Conservation (phyloP, 1,140 invertebrate genomes). For the Bemisia tabaci region DNA sequence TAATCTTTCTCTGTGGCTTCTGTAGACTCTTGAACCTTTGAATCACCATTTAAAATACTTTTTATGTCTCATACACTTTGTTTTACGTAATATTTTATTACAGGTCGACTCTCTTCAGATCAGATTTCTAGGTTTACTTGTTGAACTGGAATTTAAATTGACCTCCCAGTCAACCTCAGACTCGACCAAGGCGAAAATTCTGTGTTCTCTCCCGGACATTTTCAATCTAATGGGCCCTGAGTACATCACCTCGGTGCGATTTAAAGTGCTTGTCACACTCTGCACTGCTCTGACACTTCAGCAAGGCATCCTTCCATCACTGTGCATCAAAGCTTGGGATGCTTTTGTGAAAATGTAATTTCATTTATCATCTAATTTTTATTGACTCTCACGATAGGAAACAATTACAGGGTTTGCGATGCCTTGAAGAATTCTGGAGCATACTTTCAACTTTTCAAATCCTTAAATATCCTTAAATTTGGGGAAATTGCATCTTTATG, state of each 20-base stretch:
- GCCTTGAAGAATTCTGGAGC: too few species aligned
- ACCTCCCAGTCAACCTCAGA: conserved; percentile 13
- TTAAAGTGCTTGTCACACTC: conserved; percentile 20
- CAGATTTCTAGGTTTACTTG: conserved; percentile 18
- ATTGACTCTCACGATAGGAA: too few species aligned
- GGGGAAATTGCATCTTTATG: too few species aligned
- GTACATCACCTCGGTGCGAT: conserved; percentile 19
- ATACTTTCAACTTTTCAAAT: too few species aligned
- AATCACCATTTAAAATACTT: too few species aligned
- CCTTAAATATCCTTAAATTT: too few species aligned
- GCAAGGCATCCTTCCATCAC: conserved; percentile 12
- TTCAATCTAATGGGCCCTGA: conserved; percentile 16
- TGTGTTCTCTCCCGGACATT: conserved; percentile 17
- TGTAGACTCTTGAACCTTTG: too few species aligned
- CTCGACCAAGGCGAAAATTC: conserved; percentile 15
- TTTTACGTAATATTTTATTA: too few species aligned
- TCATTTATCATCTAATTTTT: too few species aligned
- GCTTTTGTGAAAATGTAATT: conserved; percentile 19
- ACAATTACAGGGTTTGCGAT: too few species aligned
- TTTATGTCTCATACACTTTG: too few species aligned
- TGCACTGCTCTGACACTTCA: conserved; percentile 16
- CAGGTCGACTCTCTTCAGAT: conserved; percentile 15
- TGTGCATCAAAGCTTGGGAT: conserved; percentile 17
- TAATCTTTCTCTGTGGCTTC: too few species aligned
- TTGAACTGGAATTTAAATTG: conserved; percentile 16